Conservation (phyloP, 1,140 invertebrate species). For the Bombus difficillimus region DNA sequence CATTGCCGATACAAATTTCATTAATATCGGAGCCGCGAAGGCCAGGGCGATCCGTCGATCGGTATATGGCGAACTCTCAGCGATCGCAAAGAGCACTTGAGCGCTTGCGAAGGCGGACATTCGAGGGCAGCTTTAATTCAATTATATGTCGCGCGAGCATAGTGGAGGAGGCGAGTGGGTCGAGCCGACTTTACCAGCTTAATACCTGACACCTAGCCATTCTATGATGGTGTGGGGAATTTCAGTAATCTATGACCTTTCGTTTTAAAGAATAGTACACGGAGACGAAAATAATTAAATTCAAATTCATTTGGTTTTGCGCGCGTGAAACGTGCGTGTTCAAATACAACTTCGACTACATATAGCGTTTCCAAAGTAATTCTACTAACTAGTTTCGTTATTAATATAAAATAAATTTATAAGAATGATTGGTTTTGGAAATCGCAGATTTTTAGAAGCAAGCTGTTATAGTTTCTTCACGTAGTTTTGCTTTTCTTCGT, state of each 20-base stretch:
- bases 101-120: conserved; percentile 25
- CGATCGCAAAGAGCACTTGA: conserved; percentile 44
- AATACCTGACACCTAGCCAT: conserved; percentile 10
- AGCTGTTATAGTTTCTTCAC: too few relatives aligned
- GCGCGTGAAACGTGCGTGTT: not conserved
- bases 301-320: not conserved
- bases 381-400: too few relatives aligned
- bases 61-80: conserved; percentile 47
- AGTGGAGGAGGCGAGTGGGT: conserved; percentile 25
- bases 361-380: too few relatives aligned
- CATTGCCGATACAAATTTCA: conserved; percentile 26
- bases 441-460: too few relatives aligned
- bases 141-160: conserved; percentile 49
- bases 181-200: not conserved
- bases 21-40: not conserved
- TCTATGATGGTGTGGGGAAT: not conserved
- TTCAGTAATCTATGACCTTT: not conserved
- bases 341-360: too few relatives aligned
- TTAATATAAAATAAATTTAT: too few relatives aligned
- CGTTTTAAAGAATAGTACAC: not conserved
- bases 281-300: not conserved
- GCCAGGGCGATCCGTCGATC: conserved; percentile 19
- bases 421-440: too few relatives aligned
- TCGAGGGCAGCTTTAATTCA: conserved; percentile 59
- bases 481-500: too few relatives aligned